A percentile compares a stretch with the other conserved stretches of the same genome.
Evolutionary conservation across 2,888 invertebrate species (phyloP).

Genomic region (Lymantria monacha): DNA sequence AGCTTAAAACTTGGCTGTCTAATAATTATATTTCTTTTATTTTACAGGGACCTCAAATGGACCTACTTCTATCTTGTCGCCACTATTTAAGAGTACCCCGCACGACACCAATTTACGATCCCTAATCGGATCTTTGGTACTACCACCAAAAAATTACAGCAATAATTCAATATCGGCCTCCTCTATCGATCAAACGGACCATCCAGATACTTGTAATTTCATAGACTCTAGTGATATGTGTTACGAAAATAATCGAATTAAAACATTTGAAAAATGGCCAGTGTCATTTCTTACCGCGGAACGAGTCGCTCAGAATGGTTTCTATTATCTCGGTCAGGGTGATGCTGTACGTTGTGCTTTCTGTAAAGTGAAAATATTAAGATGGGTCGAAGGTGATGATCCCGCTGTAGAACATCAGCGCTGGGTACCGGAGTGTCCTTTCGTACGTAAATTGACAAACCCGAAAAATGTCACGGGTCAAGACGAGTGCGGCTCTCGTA

Average conservation of each 20-base stretch:
- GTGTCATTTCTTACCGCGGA: slow-evolving; percentile 82
- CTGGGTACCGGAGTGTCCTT: slow-evolving; percentile 91
- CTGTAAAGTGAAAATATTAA: slow-evolving; percentile 89
- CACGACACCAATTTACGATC: background rate
- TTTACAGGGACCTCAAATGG: background rate
- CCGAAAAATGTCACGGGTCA: slow-evolving; percentile 42
- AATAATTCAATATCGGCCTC: slow-evolving; percentile 30
- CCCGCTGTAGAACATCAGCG: slow-evolving; percentile 90
- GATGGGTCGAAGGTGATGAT: slow-evolving; percentile 91
- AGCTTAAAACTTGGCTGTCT: background rate
- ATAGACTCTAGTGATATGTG: slow-evolving; percentile 66
- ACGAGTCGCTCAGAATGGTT: slow-evolving; percentile 89
- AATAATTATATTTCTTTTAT: background rate
- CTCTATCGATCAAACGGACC: slow-evolving; percentile 69
- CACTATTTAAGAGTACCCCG: background rate
- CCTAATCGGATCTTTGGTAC: background rate
- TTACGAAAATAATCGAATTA: slow-evolving; percentile 84
- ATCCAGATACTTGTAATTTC: slow-evolving; percentile 53
- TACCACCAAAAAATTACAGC: background rate
- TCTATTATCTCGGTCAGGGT: slow-evolving; percentile 88
- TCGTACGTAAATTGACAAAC: slow-evolving; percentile 81
- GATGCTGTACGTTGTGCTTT: slow-evolving; percentile 92
- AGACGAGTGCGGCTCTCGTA: slow-evolving; percentile 65
- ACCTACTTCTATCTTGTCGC: background rate
- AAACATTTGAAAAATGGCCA: slow-evolving; percentile 87